Base-by-base conservation (phyloP, 2,888 invertebrate genomes). In the Labia minor region DNA sequence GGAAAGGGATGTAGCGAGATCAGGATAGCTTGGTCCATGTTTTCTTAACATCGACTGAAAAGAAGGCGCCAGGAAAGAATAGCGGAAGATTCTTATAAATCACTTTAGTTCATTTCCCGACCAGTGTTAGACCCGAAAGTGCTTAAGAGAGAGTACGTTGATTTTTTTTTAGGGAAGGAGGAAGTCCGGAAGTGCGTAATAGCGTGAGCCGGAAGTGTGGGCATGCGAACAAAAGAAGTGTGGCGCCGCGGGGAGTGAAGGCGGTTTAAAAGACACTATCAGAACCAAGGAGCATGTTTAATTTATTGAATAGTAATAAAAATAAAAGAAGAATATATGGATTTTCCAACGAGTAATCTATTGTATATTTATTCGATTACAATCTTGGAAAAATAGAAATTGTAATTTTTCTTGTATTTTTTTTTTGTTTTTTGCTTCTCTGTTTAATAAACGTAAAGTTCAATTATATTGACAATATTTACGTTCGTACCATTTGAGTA, bases 131-230 rank as follows among this genome's bases (percentile, higher is more conserved):
- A 4, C 49, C 49, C 49, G 49, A 49, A 11, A 16, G 49, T 49
- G 49, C 49, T 11, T 49, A n/a, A 16, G 49, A 49, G 49, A 8
- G 14, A 4, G 49, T 49, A 14, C 2, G 3, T 49, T 49, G 3
- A 8, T 49, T 10, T 49, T 49, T 49, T 49, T 4, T 49, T 49
- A 2, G n/a, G 16, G 49, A 14, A 49, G 26, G 26, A 26, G 26
- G 26, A 26, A 26, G 26, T 8, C 49, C 49, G 49, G 49, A 49
- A 49, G 49, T 49, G n/a, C 49, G 49, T 49, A 49, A 49, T 49
- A 49, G 49, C 49, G 49, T 49, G 49, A 49, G 49, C 49, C 49
- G 49, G 49, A 49, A 49, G 49, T 49, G 49, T 49, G 49, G 49
- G 49, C 16, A 16, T 16, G 49, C 14, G 16, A 11, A 49, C 14